Conservation (phyloP, 2,797 vertebrate genomes). For the Heteromormyrus szaboi region DNA sequence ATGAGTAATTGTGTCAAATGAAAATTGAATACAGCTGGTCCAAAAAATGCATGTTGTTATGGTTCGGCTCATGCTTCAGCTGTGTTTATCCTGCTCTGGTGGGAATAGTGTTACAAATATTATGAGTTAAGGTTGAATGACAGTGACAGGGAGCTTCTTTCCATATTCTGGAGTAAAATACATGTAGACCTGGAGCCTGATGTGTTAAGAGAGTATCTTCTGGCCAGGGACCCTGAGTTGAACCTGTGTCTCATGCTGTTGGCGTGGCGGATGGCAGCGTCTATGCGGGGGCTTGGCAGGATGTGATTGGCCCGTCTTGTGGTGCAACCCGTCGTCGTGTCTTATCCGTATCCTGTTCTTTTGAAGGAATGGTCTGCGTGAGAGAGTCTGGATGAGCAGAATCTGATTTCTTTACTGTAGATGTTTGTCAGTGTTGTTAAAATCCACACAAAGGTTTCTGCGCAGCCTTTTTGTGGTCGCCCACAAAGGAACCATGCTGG, state of each 20-base stretch:
- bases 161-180: neutral
- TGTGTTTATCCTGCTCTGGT: neutral
- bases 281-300: neutral
- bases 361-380: neutral
- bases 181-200: neutral
- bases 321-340: neutral
- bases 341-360: neutral
- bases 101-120: neutral
- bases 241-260: neutral
- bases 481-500: neutral
- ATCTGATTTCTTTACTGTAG: neutral
- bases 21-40: neutral
- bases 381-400: neutral
- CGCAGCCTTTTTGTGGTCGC: no score
- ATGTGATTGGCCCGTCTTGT: neutral
- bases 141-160: neutral
- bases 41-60: neutral
- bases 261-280: neutral
- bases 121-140: neutral
- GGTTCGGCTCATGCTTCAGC: neutral
- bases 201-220: neutral
- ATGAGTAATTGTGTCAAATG: neutral
- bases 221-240: neutral
- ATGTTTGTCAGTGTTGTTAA: neutral
- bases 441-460: neutral